These are phyloP conservation scores for Nyleta sp. DNA, from an alignment of 2,888 invertebrate genomes.

Conservation along the genomic window DNA sequence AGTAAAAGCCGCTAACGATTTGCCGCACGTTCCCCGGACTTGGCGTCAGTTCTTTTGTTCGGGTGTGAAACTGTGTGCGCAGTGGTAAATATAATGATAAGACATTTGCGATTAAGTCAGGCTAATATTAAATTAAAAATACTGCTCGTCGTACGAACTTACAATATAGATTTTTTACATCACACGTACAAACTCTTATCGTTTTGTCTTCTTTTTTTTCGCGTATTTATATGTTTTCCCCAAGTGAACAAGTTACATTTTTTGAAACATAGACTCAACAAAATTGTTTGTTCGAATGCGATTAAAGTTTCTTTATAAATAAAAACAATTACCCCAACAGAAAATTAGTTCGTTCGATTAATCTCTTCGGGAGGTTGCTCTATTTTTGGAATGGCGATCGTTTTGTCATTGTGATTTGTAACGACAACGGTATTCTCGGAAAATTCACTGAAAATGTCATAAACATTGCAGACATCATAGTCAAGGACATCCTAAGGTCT, in stretches of 20 bases:
- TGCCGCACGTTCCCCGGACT: conserved; percentile 41
- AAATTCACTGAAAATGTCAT: conserved; percentile 90
- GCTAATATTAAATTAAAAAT: conserved; percentile 80
- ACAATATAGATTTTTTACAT: conserved; percentile 55
- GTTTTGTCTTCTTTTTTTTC: background rate
- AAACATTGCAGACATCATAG: conserved; percentile 93
- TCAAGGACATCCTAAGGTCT: conserved; percentile 88
- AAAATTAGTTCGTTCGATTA: conserved; percentile 92
- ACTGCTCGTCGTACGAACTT: conserved; percentile 78
- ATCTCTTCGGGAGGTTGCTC: conserved; percentile 93
- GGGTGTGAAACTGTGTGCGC: conserved; percentile 46
- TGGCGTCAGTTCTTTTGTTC: conserved; percentile 31
- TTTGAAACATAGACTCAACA: too few relatives aligned
- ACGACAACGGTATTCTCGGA: conserved; percentile 88
- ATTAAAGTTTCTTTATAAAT: too few relatives aligned
- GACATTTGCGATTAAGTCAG: conserved; percentile 75
- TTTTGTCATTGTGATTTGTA: conserved; percentile 83
- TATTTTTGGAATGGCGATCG: conserved; percentile 91
- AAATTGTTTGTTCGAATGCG: too few relatives aligned
- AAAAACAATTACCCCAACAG: conserved; percentile 89
- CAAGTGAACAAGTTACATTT: too few relatives aligned
- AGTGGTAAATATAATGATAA: conserved; percentile 70
- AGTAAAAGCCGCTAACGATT: conserved; percentile 80
- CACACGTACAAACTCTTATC: conserved; percentile 45
- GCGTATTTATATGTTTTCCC: too few relatives aligned